Base-by-base conservation (phyloP, 2,888 invertebrate species). In the Osedax frankpressi region DNA sequence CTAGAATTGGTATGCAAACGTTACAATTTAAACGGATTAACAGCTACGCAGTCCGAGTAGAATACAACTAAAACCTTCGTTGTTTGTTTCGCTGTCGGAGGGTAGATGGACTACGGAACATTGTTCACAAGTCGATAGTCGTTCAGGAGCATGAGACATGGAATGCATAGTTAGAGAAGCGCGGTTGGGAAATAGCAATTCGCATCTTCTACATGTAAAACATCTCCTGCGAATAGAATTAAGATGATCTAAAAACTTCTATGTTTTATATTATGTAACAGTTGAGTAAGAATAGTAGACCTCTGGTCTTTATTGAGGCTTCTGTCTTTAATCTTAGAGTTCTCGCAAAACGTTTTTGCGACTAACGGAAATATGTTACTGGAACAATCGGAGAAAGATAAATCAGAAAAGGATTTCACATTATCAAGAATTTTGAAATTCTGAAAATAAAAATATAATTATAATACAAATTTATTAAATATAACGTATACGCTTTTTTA, bases 311-410 rank as follows among this genome's bases (percentile, higher is more conserved):
- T 44, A 19, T 44, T 44, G 6, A 44, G 19, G 19, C 44, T 44
- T 44, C 19, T 44, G 19, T 44, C 19, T 11, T 6, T 44, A 19
- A 44, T 44, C 19, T 19, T 44, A 44, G 44, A 44, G 19, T 44
- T 44, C 80, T 92, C 91, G 82, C 90, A 90, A 76, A 89, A 87
- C 27, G 89, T 88, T 76, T 90, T 88, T 0, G 91, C 90, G 77
- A 92, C 90, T 73, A 90, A 88, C 0, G 92, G 89, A 81, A 91
- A 92, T 81, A 92, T 92, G 78, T 89, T 88, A 75, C 88, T 89
- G 0, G 91, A 89, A 81, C 91, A 92, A 81, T 92, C 91, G n/a
- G 90, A 88, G 81, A 90, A 90, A 1, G 89, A 89, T 73, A 83
- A 11, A 19, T 44, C 44, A 6, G 6, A 11, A 19, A 44, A 44